Conservation (phyloP, 1,140 invertebrate species). For the Bicyclus anynana region DNA sequence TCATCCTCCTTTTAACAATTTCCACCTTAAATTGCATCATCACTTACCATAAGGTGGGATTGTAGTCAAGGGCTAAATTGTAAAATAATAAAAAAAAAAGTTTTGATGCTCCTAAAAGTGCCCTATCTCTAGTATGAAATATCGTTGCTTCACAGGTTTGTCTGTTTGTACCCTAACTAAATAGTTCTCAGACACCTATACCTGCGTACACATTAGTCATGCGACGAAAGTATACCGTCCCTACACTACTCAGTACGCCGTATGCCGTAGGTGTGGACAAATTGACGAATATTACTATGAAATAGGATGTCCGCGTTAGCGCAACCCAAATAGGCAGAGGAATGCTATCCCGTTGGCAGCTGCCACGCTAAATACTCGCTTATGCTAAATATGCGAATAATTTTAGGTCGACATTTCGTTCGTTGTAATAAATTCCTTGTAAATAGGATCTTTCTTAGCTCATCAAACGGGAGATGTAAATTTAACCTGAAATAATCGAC, state of each 20-base stretch:
- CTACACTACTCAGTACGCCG: background rate
- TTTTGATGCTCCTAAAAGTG: no score
- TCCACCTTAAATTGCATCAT: no score
- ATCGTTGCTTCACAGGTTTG: background rate
- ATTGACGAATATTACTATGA: constrained; percentile 23
- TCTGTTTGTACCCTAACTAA: background rate
- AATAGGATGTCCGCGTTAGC: constrained; percentile 37
- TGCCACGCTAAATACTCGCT: background rate
- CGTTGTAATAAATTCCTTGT: no score
- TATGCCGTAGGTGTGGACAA: constrained; percentile 5
- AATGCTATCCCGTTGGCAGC: background rate
- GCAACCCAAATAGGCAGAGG: constrained; percentile 17
- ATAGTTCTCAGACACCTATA: background rate
- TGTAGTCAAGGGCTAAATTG: no score
- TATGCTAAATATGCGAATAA: background rate
- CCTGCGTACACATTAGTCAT: background rate
- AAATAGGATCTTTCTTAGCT: no score
- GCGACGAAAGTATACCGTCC: background rate
- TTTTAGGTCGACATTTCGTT: no score
- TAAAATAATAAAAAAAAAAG: no score
- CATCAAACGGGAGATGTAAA: no score
- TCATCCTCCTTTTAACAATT: no score
- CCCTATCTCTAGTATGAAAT: no score
- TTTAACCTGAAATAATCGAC: no score
- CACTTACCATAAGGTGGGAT: no score